Evolutionary conservation across 2,797 vertebrate species (phyloP).

Genomic region (Hydrophis major): DNA sequence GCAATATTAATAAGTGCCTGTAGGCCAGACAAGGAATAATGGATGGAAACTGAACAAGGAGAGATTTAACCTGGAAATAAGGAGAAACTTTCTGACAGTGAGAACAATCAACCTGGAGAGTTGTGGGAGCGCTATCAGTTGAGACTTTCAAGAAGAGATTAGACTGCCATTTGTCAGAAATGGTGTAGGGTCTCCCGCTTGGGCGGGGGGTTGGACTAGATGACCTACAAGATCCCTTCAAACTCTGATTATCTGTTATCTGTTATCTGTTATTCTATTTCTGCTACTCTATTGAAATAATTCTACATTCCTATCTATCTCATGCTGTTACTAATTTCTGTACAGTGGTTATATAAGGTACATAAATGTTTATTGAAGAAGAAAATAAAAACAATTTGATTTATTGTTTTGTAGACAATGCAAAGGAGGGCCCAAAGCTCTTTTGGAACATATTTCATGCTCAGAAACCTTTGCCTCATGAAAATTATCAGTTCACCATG

Average conservation of each 20-base stretch:
- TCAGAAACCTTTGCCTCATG: constrained; percentile 60
- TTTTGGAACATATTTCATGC: constrained; percentile 64
- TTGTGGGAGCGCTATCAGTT: no score
- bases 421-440: constrained; percentile 58
- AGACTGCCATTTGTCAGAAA: no score
- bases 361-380: constrained; percentile 75
- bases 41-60: no score
- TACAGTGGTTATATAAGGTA: constrained; percentile 73
- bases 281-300: constrained; percentile 66
- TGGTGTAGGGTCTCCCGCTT: no score
- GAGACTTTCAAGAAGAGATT: no score
- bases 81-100: no score
- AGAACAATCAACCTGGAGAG: no score
- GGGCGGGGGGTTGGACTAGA: no score
- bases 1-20: background rate
- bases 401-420: constrained; percentile 71
- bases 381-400: constrained; percentile 72
- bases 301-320: constrained; percentile 76
- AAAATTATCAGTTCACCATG: constrained; percentile 68
- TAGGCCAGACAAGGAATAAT: no score
- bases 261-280: background rate
- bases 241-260: no score
- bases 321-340: constrained; percentile 70
- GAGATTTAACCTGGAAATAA: no score
- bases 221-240: no score